These are phyloP conservation scores for Mellilla xanthometata DNA, from an alignment of 2,888 invertebrate genomes.

Conservation along the genomic window DNA sequence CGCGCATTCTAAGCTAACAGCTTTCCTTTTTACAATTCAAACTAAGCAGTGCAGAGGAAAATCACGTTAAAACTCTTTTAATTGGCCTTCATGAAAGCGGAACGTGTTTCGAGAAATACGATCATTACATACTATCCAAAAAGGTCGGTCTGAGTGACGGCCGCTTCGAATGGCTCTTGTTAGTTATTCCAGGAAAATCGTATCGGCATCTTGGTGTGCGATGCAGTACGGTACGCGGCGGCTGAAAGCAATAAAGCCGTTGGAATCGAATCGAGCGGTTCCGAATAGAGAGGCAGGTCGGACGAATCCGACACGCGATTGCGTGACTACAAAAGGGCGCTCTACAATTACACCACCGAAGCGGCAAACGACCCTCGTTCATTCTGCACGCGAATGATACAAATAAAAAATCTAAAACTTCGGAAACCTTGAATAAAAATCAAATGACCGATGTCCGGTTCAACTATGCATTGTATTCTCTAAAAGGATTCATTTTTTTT, in stretches of 20 bases:
- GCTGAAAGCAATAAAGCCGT: slow-evolving; percentile 34
- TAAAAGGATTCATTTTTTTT: slow-evolving; percentile 39
- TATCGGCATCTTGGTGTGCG: slow-evolving; percentile 15
- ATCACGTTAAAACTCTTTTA: slow-evolving; percentile 6
- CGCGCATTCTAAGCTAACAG: slow-evolving; percentile 9
- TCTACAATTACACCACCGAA: slow-evolving; percentile 58
- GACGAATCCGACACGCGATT: slow-evolving; percentile 56
- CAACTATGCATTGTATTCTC: slow-evolving; percentile 34
- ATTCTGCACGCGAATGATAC: slow-evolving; percentile 63
- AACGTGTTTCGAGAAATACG: slow-evolving; percentile 8
- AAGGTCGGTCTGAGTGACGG: slow-evolving; percentile 7
- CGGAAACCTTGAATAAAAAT: slow-evolving; percentile 45
- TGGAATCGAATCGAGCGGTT: slow-evolving; percentile 30
- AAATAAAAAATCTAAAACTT: slow-evolving; percentile 52
- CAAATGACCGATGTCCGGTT: slow-evolving; percentile 38
- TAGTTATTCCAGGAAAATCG: slow-evolving; percentile 24
- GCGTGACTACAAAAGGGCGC: slow-evolving; percentile 65
- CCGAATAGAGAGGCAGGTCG: slow-evolving; percentile 30
- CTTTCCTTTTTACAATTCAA: slow-evolving; percentile 7
- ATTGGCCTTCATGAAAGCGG: slow-evolving; percentile 6
- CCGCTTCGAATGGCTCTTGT: slow-evolving; percentile 17
- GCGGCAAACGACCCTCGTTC: slow-evolving; percentile 54
- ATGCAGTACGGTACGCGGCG: slow-evolving; percentile 13
- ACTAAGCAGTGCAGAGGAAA: neutral
- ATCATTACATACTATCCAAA: slow-evolving; percentile 10